Base-by-base conservation (phyloP, 2,113 vertebrate genomes). In the Planiliza haematocheilus region DNA sequence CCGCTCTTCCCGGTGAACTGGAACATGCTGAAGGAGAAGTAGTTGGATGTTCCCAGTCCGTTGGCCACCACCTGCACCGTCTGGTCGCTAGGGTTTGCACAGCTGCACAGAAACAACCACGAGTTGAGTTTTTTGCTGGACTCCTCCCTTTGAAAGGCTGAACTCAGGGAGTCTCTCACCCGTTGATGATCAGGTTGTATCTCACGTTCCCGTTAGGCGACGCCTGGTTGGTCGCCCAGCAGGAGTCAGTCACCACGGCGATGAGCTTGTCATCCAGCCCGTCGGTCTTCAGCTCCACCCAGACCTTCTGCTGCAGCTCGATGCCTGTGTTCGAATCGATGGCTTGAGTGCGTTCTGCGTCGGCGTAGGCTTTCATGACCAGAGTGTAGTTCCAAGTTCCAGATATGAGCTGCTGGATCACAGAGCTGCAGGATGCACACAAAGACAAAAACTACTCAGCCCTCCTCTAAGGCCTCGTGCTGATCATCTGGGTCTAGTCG, bases 21-120 rank as follows among this genome's bases (percentile, higher is more conserved):
- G 24, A 84, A 81, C 34, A 45, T 61, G 56, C 56, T 70, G 42
- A 84, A 84, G 60, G 61, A 74, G 52, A 85, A 82, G 61, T 20
- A 59, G 61, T 12, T 75, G 56, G 67, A 79, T 7, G 64, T 30
- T 62, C 74, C 70, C 17, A 0, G 0, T 58, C 79, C 70, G 8
- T 82, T 85, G 10, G 24, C 46, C 9, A 2, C 11, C 70, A 82
- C 57, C 8, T 24, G 24, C 45, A 82, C 74, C 1, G 70, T 79
- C 6, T 0, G 1, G 43, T 85, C 79, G 8, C 1, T 10, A 0
- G 66, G 36, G 52, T 68, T 66, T 0, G 74, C 17, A 63, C 83
- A 85, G 0, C 83, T 85, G 57, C 24, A 14, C 53, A 69, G 0
- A 42, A 34, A 1, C n/a, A 66, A 30, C 3, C 24, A 30, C 5